Evolutionary conservation across 2,888 invertebrate species (phyloP).

Genomic region (Agrotis exclamationis): DNA sequence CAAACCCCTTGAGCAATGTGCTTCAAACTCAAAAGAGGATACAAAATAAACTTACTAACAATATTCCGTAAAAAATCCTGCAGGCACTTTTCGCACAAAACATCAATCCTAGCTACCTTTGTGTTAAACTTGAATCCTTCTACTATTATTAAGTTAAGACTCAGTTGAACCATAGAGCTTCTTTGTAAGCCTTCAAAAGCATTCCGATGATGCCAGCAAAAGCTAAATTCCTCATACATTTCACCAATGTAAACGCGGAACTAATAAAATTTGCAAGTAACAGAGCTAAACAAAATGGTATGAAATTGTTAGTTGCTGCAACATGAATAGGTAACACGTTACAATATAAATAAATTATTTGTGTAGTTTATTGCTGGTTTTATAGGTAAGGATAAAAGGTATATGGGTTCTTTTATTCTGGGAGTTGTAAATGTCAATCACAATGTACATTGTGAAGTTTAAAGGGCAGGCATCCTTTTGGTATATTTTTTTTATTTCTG

Average conservation of each 20-base stretch:
- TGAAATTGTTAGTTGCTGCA: constrained; percentile 56
- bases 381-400: not conserved
- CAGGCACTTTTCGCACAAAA: constrained; percentile 9
- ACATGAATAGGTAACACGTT: constrained; percentile 44
- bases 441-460: not conserved
- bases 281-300: constrained; percentile 58
- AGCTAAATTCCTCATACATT: constrained; percentile 65
- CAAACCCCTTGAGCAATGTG: not conserved
- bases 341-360: constrained; percentile 36
- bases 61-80: constrained; percentile 18
- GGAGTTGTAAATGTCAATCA: not conserved
- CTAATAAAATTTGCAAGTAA: constrained; percentile 62
- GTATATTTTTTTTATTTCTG: not conserved
- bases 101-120: constrained; percentile 34
- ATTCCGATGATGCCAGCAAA: constrained; percentile 53
- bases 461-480: too few relatives aligned
- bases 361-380: constrained; percentile 25
- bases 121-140: constrained; percentile 32
- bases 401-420: not conserved
- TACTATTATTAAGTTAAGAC: constrained; percentile 50
- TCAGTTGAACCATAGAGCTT: constrained; percentile 49
- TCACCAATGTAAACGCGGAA: constrained; percentile 60
- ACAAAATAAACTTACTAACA: not conserved
- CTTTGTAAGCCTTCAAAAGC: constrained; percentile 65
- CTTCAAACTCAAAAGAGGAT: not conserved